phyloP scores from a whole-genome alignment of 2,113 vertebrate genomes.

The Sorex fumeus region DNA sequence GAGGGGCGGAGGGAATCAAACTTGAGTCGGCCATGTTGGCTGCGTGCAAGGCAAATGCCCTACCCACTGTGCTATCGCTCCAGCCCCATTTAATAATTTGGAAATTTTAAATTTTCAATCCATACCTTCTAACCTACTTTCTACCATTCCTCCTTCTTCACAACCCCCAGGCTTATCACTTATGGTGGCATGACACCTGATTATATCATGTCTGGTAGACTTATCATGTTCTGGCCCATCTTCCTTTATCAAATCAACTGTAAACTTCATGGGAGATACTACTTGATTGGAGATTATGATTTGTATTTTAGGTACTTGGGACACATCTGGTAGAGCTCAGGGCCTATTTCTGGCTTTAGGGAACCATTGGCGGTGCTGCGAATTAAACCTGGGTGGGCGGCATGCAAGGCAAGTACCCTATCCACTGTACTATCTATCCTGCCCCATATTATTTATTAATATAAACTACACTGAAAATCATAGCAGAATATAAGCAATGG shows the following conservation, averaged over 20 bases:
- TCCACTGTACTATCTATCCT: too few relatives aligned
- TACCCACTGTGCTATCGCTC: too few relatives aligned
- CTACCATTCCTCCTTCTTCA: not conserved
- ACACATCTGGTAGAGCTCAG: too few relatives aligned
- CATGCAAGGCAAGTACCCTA: too few relatives aligned
- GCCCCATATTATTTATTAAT: too few relatives aligned
- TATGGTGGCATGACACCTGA: not conserved
- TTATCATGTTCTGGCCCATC: not conserved
- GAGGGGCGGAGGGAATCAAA: too few relatives aligned
- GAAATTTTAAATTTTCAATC: not conserved
- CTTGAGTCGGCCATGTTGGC: too few relatives aligned
- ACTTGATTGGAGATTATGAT: not conserved
- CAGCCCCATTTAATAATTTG: too few relatives aligned
- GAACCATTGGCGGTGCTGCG: too few relatives aligned
- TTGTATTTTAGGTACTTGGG: not conserved
- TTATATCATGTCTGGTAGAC: accelerated
- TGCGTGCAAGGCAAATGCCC: too few relatives aligned
- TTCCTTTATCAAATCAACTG: not conserved
- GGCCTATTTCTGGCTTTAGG: too few relatives aligned
- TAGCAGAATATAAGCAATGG: not conserved
- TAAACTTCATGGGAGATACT: not conserved
- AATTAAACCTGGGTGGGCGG: too few relatives aligned
- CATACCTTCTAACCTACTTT: not conserved
- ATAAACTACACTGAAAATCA: not conserved
- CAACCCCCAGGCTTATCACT: not conserved